Evolutionary conservation across 2,797 vertebrate genomes (phyloP), one percentile per base, ranked within the genome.

Genomic region (Premnoplex brunnescens): DNA sequence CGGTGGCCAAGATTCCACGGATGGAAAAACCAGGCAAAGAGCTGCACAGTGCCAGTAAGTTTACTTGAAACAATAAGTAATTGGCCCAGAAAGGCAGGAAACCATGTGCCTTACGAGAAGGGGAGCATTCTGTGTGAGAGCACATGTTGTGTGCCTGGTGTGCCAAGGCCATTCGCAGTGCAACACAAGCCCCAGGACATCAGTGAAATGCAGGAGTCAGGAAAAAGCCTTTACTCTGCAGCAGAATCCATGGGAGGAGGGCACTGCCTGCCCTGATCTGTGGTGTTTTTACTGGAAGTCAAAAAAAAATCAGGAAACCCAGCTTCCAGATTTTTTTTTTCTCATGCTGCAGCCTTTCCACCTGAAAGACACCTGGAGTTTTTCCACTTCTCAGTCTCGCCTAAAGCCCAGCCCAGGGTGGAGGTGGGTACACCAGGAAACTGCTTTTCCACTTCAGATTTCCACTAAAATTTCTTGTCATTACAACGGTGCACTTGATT

Each of bases 61-160:
- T 66, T 59, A 13, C n/a, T 12, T 49, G 62, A 55, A 93, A 90
- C 79, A 87, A 41, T 68, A 67, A 44, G 54, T 11, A 79, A 32
- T 20, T 79, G 81, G 68, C 55, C 26, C 71, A 89, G 63, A 92
- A 87, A 89, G 56, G 78, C 89, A 93, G 95, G 94, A 95, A 92
- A 79, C 43, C 21, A 14, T 24, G 56, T n/a, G 52, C 41, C 60
- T 87, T 24, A 49, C 0, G 27, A 91, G 91, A 67, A 91, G 1
- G 72, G 66, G 59, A 55, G 48, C 8, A 4, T 13, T 73, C 7
- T 66, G 72, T 43, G 81, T 4, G 30, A 78, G 20, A 11, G 63
- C 51, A 13, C 8, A 36, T 1, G 0, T 27, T 7, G 59, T 46
- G 75, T n/a, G 55, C 59, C 37, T 34, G 26, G 30, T 36, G 75